These are phyloP conservation scores for Caenorhabditis uteleia DNA, from an alignment of 2,888 invertebrate species.

Conservation along the genomic window DNA sequence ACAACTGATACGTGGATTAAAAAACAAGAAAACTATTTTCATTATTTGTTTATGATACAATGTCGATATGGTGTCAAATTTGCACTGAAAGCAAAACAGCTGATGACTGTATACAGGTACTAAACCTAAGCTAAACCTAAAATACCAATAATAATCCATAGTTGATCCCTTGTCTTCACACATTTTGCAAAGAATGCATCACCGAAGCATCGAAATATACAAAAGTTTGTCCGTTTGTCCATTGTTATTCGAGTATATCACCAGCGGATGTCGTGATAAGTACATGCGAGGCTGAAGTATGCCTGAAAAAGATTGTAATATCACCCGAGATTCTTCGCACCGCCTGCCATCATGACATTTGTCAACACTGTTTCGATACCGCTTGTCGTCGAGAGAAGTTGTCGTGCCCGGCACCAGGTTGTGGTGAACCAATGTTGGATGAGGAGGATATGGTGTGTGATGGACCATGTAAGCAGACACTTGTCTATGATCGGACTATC, in stretches of 20 bases:
- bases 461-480: slow-evolving; percentile 36
- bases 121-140: not conserved
- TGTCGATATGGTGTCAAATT: slow-evolving; percentile 10
- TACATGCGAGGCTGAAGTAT: slow-evolving; percentile 36
- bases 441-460: slow-evolving; percentile 49
- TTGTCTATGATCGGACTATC: slow-evolving; percentile 28
- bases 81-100: slow-evolving; percentile 2
- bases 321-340: slow-evolving; percentile 40
- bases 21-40: too few species aligned
- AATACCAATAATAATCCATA: slow-evolving; percentile 11
- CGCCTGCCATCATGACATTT: slow-evolving; percentile 51
- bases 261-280: slow-evolving; percentile 35
- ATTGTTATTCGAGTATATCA: slow-evolving; percentile 45
- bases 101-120: not conserved
- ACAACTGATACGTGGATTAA: too few species aligned
- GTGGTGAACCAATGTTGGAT: slow-evolving; percentile 36
- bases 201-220: slow-evolving; percentile 18
- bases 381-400: slow-evolving; percentile 35
- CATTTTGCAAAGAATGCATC: slow-evolving; percentile 50
- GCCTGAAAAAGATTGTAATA: slow-evolving; percentile 20
- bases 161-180: slow-evolving; percentile 55
- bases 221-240: slow-evolving; percentile 45
- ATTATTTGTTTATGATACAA: too few species aligned
- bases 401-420: slow-evolving; percentile 40
- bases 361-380: slow-evolving; percentile 41